A percentile compares a stretch with the other conserved stretches of the same genome.
Evolutionary conservation across 2,888 invertebrate species (phyloP).

Genomic region (Drosophila tanythrix): DNA sequence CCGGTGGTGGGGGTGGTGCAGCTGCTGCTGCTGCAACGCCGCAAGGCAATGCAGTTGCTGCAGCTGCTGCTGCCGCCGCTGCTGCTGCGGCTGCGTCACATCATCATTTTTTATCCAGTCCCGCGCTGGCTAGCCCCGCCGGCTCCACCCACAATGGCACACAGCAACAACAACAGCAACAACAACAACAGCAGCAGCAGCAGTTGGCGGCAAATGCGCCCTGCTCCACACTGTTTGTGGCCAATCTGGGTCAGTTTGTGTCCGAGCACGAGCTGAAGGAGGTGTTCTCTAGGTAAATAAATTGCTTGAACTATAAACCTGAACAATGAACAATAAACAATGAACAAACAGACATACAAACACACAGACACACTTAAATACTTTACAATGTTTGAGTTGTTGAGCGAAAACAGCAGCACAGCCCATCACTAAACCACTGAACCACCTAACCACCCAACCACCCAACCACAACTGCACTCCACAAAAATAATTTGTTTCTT

Average conservation of each 20-base stretch:
- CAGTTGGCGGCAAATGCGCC: constrained; percentile 90
- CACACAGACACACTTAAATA: constrained; percentile 8
- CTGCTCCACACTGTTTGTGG: constrained; percentile 99
- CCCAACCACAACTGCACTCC: constrained; percentile 40
- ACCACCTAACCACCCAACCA: constrained; percentile 27
- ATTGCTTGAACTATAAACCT: background rate
- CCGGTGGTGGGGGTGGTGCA: constrained; percentile 83
- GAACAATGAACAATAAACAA: constrained; percentile 16
- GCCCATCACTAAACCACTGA: constrained; percentile 18
- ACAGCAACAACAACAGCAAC: constrained; percentile 46
- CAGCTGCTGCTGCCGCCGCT: constrained; percentile 66
- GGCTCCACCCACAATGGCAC: constrained; percentile 88
- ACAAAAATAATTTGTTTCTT: constrained; percentile 23
- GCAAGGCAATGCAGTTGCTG: constrained; percentile 57
- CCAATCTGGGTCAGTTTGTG: constrained; percentile 98
- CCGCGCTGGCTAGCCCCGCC: constrained; percentile 94
- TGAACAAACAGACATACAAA: constrained; percentile 17
- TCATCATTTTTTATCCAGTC: constrained; percentile 96
- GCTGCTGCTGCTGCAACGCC: constrained; percentile 81
- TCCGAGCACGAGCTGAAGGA: constrained; percentile 99
- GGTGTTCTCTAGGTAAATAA: constrained; percentile 95
- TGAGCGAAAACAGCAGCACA: constrained; percentile 51
- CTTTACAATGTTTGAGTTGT: constrained; percentile 43
- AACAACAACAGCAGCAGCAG: constrained; percentile 9
- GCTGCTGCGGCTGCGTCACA: constrained; percentile 83